Base-by-base conservation (phyloP, 2,888 invertebrate genomes). In the Pachydiplax longipennis region DNA sequence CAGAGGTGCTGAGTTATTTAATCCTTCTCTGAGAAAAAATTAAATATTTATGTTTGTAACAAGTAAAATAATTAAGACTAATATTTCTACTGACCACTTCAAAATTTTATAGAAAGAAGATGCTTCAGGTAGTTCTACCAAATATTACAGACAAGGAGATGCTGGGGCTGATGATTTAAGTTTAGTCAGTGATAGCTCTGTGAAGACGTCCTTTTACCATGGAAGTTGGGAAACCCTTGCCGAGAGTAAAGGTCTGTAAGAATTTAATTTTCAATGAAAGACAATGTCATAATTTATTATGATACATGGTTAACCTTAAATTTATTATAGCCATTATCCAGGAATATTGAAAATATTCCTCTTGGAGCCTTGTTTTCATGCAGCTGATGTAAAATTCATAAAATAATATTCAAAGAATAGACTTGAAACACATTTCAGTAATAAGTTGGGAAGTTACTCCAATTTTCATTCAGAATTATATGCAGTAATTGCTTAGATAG, bases 111-210 rank as follows among this genome's bases (percentile, higher is more conserved):
- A 73, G 73, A 73, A 73, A 40, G 87, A 31, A 61, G 61, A 61
- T 22, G 61, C n/a, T 15, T 22, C 22, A 37, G 61, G 12, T 37
- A 87, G 61, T 18, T 61, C 87, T 13, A 37, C 80, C 22, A 48
- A 53, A 53, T 90, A 65, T 80, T 90, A 80, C 15, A 87, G 61
- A 61, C 58, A 40, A 18, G 65, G 90, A 61, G 91, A 91, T 18
- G 90, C 40, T 13, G 83, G 35, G 22, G 81, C 44, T 65, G 91
- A 91, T 73, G 65, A 91, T 53, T n/a, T 58, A 13, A 91, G 91
- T 90, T 90, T 91, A 40, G 91, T 83, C 22, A 91, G 91, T 90
- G 91, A 90, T n/a, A 91, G 90, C 82, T 91, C 91, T 15, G 91
- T 91, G 44, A 90, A 91, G 53, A 91, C 91, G 48, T 90, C 91